Evolutionary conservation across 2,888 invertebrate genomes (phyloP).

Genomic region (Lasioglossum pauxillum): DNA sequence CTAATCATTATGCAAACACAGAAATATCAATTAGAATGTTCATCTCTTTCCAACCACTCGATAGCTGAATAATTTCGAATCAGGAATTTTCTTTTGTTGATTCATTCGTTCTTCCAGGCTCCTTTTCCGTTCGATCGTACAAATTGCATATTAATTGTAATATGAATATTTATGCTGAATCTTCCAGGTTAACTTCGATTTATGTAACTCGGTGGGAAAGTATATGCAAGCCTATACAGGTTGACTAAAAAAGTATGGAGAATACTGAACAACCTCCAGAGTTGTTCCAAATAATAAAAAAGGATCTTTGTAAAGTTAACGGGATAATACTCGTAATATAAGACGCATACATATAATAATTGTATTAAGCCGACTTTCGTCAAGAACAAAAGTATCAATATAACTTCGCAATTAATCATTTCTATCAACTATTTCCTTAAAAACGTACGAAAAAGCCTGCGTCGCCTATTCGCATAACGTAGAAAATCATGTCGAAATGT

Average conservation of each 20-base stretch:
- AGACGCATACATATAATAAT: too few relatives aligned
- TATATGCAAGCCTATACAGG: neutral
- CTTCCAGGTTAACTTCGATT: neutral
- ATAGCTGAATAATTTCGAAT: constrained; percentile 21
- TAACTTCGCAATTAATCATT: too few relatives aligned
- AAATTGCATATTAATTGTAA: constrained; percentile 18
- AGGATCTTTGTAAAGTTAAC: too few relatives aligned
- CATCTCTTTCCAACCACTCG: constrained; percentile 12
- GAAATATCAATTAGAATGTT: constrained; percentile 8
- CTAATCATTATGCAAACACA: neutral
- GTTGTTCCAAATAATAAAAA: too few relatives aligned
- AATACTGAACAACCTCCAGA: too few relatives aligned
- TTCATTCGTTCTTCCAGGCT: constrained; percentile 12
- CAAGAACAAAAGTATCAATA: too few relatives aligned
- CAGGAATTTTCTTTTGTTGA: neutral
- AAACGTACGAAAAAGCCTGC: neutral
- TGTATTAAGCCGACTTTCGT: too few relatives aligned
- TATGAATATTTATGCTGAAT: constrained; percentile 16
- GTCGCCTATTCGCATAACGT: neutral
- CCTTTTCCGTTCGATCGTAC: neutral
- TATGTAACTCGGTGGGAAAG: neutral
- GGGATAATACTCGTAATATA: too few relatives aligned
- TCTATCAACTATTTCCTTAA: neutral
- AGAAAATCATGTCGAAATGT: neutral
- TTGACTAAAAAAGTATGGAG: neutral